These are phyloP conservation scores for Synanthedon myopaeformis DNA, from an alignment of 2,888 invertebrate genomes.

Conservation along the genomic window DNA sequence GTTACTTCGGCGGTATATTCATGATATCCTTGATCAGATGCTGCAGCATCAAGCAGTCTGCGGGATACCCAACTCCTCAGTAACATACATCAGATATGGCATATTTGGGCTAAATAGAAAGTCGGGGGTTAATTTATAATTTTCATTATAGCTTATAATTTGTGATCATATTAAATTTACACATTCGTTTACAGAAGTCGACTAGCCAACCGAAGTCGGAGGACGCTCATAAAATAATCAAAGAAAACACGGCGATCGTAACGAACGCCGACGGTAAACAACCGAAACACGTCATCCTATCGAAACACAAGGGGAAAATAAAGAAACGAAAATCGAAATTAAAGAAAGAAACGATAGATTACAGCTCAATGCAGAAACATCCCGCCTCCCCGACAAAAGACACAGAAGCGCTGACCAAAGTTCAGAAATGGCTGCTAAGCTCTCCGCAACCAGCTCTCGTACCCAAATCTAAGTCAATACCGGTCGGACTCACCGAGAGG, in stretches of 20 bases:
- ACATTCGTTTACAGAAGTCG: slow-evolving; percentile 36
- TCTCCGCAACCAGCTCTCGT: slow-evolving; percentile 74
- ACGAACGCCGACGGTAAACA: slow-evolving; percentile 69
- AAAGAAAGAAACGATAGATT: slow-evolving; percentile 84
- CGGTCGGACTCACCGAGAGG: slow-evolving; percentile 75
- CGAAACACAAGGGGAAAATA: slow-evolving; percentile 61
- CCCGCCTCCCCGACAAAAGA: slow-evolving; percentile 68
- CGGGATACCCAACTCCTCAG: too few relatives aligned
- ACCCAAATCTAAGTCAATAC: slow-evolving; percentile 88
- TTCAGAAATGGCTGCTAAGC: slow-evolving; percentile 87
- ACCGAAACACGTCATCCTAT: slow-evolving; percentile 62
- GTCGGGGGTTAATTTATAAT: too few relatives aligned
- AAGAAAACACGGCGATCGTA: slow-evolving; percentile 50
- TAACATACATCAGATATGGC: too few relatives aligned
- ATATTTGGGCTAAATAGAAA: too few relatives aligned
- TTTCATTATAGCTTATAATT: too few relatives aligned
- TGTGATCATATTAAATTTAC: too few relatives aligned
- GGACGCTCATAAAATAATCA: slow-evolving; percentile 44
- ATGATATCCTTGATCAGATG: too few relatives aligned
- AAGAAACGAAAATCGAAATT: slow-evolving; percentile 68
- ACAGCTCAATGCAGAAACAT: slow-evolving; percentile 76
- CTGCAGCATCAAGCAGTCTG: too few relatives aligned
- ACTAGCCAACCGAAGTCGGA: slow-evolving; percentile 41
- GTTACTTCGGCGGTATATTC: too few relatives aligned
- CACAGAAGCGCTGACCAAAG: slow-evolving; percentile 76